These are phyloP conservation scores for Miichthys miiuy DNA, from an alignment of 2,797 vertebrate species.

Conservation along the genomic window DNA sequence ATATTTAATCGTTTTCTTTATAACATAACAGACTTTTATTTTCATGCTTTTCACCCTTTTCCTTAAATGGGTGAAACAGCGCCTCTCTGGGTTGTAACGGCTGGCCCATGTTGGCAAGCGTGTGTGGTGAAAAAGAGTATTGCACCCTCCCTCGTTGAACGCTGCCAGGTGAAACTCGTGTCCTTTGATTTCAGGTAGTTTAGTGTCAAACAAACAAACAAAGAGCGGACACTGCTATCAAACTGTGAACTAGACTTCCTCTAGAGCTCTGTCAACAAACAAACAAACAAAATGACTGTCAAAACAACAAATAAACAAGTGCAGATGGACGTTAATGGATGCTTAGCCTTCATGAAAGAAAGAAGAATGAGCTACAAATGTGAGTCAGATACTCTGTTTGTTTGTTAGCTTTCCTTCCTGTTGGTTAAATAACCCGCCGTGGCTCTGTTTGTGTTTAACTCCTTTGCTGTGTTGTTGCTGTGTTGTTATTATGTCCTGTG, in stretches of 20 bases:
- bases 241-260: no score
- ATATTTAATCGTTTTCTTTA: neutral
- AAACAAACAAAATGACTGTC: neutral
- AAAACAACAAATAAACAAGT: neutral
- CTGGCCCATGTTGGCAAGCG: neutral
- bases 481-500: no score
- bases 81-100: neutral
- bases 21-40: neutral
- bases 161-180: neutral
- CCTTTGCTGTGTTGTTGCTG: no score
- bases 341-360: neutral
- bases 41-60: neutral
- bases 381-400: neutral
- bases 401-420: no score
- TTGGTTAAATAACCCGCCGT: no score
- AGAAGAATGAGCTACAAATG: neutral
- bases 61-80: neutral
- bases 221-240: neutral
- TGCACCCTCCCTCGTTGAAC: neutral
- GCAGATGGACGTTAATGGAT: neutral
- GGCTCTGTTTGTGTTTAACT: no score
- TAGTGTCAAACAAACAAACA: neutral
- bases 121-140: neutral
- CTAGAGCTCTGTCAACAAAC: conserved; percentile 1
- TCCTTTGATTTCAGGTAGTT: neutral